A percentile compares a stretch with the other conserved stretches of the same genome.
phyloP scores from a whole-genome alignment of 1,140 invertebrate species.

The Halesus radiatus region DNA sequence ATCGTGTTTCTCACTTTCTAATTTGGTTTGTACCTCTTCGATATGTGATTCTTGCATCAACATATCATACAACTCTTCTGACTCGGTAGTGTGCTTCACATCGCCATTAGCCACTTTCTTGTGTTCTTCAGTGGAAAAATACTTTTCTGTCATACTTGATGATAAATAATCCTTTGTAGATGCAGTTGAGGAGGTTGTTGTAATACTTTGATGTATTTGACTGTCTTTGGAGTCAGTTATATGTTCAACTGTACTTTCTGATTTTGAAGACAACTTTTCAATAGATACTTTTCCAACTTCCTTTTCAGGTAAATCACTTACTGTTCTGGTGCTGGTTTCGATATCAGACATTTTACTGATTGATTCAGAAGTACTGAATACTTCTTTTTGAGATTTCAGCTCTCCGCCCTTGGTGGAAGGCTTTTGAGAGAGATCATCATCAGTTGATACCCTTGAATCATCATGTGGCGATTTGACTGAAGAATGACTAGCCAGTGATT shows the following conservation, averaged over 20 bases:
- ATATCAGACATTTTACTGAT: background rate
- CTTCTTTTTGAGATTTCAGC: background rate
- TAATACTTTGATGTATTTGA: background rate
- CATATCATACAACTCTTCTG: conserved; percentile 14
- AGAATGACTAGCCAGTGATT: too few relatives aligned
- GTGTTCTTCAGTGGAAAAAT: background rate
- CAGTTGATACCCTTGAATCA: too few relatives aligned
- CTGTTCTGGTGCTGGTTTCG: background rate
- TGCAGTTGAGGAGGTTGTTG: background rate
- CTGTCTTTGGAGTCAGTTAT: background rate
- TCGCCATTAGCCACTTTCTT: conserved; percentile 41
- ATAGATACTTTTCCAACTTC: background rate
- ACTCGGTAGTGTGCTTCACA: conserved; percentile 25
- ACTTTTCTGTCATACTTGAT: background rate
- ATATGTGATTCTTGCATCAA: conserved; percentile 3
- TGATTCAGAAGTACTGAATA: background rate
- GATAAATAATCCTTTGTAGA: background rate
- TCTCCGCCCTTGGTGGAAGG: background rate
- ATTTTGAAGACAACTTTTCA: background rate
- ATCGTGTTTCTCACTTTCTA: conserved; percentile 10
- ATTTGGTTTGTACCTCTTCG: background rate
- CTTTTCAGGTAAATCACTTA: background rate
- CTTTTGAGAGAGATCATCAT: background rate
- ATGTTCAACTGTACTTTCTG: background rate
- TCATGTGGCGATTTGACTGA: too few relatives aligned